Conservation (phyloP, 2,113 vertebrate genomes). For the Pomatorhinus ruficollis region DNA sequence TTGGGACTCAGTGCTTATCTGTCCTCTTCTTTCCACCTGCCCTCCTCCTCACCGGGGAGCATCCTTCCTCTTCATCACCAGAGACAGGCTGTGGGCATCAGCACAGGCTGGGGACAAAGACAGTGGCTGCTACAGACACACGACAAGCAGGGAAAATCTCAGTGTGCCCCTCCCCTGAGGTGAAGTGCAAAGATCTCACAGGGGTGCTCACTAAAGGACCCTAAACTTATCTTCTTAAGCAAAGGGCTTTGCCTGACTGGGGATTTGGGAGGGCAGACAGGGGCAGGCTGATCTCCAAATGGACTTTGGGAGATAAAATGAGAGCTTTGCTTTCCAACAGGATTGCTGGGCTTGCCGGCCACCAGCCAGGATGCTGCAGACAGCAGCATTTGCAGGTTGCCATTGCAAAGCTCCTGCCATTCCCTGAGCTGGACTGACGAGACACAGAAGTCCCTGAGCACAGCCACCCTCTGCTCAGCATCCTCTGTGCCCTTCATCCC, state of each 20-base stretch:
- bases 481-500: background rate
- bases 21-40: background rate
- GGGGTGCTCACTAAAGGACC: background rate
- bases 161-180: rapidly evolving
- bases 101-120: background rate
- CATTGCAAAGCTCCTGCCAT: background rate
- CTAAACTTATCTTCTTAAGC: background rate
- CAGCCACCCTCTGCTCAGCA: background rate
- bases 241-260: background rate
- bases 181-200: background rate
- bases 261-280: background rate
- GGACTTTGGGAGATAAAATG: background rate
- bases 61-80: background rate
- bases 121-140: rapidly evolving
- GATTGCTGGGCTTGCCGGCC: background rate
- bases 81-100: background rate
- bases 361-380: background rate
- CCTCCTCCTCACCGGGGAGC: rapidly evolving
- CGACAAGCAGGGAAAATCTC: background rate
- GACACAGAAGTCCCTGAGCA: background rate
- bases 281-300: background rate
- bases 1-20: rapidly evolving
- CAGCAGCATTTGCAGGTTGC: background rate
- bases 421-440: background rate
- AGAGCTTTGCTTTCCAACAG: background rate